A percentile compares a stretch with the other conserved stretches of the same genome.
phyloP scores from a whole-genome alignment of 2,113 vertebrate species.

The Cephalopholis sonnerati region DNA sequence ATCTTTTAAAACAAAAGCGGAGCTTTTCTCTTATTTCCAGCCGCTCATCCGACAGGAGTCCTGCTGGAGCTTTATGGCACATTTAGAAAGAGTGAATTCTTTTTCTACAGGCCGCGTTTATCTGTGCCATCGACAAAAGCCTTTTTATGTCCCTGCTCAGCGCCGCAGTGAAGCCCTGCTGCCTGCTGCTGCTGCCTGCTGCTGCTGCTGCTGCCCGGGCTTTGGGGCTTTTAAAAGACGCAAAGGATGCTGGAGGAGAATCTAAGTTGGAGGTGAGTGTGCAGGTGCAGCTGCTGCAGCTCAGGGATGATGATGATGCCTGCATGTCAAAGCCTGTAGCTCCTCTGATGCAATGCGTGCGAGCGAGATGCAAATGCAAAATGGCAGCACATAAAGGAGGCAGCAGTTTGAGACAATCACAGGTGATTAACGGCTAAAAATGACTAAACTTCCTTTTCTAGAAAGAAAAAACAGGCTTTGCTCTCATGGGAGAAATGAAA shows the following conservation, averaged over 20 bases:
- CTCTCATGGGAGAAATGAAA: neutral
- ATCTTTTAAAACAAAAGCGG: conserved; percentile 48
- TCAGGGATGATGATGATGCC: neutral
- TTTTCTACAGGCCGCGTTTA: conserved; percentile 42
- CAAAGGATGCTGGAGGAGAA: conserved; percentile 19
- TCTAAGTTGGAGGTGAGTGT: conserved; percentile 60
- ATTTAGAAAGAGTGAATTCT: neutral
- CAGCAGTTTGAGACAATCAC: neutral
- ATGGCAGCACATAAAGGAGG: conserved; percentile 50
- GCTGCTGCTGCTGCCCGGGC: neutral
- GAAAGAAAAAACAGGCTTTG: neutral
- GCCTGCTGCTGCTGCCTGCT: no score
- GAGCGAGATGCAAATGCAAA: conserved; percentile 39
- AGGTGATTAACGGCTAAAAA: conserved; percentile 3
- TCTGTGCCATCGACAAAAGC: conserved; percentile 27
- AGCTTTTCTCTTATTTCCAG: conserved; percentile 25
- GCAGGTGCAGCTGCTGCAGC: neutral
- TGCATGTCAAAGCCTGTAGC: conserved; percentile 32
- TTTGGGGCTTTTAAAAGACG: no score
- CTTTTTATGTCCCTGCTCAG: neutral
- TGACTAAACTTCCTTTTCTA: neutral
- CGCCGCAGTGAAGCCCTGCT: conserved; percentile 22
- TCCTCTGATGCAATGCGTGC: conserved; percentile 30
- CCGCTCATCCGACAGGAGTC: conserved; percentile 31
- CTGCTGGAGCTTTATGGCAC: conserved; percentile 39